Evolutionary conservation across 2,888 invertebrate genomes (phyloP).

Genomic region (Andrena dorsata): DNA sequence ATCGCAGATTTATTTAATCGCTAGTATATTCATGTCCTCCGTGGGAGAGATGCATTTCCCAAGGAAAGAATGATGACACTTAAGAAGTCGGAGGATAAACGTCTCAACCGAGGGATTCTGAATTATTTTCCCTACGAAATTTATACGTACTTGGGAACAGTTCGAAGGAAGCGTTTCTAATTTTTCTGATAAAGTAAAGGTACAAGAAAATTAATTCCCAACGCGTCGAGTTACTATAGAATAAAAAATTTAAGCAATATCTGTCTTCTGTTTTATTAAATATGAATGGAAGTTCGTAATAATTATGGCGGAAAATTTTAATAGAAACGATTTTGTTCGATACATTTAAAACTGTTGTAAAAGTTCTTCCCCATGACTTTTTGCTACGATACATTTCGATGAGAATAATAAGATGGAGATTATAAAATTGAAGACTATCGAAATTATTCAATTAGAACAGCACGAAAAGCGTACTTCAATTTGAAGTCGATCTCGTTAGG

Average conservation of each 20-base stretch:
- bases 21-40: conserved; percentile 10
- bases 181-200: not conserved
- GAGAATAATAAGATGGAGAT: no score
- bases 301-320: not conserved
- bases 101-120: conserved; percentile 11
- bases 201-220: not conserved
- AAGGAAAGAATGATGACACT: conserved; percentile 32
- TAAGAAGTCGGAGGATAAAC: conserved; percentile 13
- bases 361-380: no score
- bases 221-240: not conserved
- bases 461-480: no score
- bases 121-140: conserved; percentile 34
- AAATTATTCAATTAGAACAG: no score
- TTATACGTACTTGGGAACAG: not conserved
- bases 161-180: not conserved
- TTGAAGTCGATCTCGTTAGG: no score
- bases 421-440: no score
- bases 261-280: not conserved
- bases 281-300: not conserved
- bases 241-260: not conserved
- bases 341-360: no score
- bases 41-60: conserved; percentile 3
- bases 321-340: no score
- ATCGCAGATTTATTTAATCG: conserved; percentile 31
- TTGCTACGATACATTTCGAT: no score